Evolutionary conservation across 2,888 invertebrate genomes (phyloP), one percentile per base, ranked within the genome.

Genomic region (Cosmia pyralina): DNA sequence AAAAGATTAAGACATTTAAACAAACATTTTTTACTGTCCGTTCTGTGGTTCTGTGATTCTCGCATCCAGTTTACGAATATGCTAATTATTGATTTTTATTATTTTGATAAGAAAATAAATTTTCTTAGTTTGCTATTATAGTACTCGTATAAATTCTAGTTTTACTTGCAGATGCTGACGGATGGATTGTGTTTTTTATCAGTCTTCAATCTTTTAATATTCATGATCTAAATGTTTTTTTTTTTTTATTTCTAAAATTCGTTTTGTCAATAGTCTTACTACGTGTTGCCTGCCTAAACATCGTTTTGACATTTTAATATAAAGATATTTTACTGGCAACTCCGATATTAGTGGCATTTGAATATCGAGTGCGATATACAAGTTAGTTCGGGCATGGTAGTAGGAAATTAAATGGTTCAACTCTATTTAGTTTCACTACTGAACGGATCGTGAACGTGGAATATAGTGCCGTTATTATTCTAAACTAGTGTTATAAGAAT

Each of bases 401-500:
- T 67, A 84, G 88, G 88, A 88, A 87, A 89, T 88, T 82, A 84
- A 78, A 79, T 83, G 75, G 78, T 72, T 66, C 17, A 71, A 64
- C 70, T 71, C 62, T 72, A 80, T 83, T 76, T 74, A 74, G 84
- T 76, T 79, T 68, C 60, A 69, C 58, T 38, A 22, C 50, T 52
- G 65, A 79, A 62, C 52, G 60, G 60, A 73, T 57, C 59, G 50
- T 65, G 53, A 68, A 73, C 69, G 19, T 34, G 50, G 79, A 72
- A 68, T 68, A 68, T 70, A 73, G 64, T 67, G 55, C 52, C 6
- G 63, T 59, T 69, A 66, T 53, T 68, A 72, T 69, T 75, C 67
- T 53, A 55, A 34, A 44, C 28, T 70, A 22, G 38, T 55, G 65
- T 38, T 64, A 63, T 69, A 53, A 58, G 52, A 75, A 81, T 57